These are phyloP conservation scores for Chloroceryle aenea DNA, from an alignment of 2,113 vertebrate species.

Conservation along the genomic window DNA sequence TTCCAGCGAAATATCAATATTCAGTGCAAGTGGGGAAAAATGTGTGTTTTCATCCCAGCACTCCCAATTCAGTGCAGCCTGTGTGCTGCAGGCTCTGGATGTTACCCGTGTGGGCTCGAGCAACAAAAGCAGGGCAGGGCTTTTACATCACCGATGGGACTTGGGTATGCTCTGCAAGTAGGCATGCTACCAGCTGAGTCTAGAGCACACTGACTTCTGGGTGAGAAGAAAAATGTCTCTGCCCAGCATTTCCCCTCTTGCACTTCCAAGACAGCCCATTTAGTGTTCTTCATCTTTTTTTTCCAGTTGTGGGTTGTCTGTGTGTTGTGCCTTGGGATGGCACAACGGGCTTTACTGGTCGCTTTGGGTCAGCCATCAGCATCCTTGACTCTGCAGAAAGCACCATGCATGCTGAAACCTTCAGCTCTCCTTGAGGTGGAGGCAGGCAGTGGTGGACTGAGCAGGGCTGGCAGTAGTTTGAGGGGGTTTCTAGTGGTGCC, in stretches of 20 bases:
- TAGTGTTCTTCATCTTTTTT: rapidly evolving
- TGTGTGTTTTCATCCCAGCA: neutral
- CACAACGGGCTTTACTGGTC: neutral
- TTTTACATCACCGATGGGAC: neutral
- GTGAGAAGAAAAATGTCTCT: neutral
- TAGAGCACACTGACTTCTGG: no score
- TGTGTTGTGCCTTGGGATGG: rapidly evolving
- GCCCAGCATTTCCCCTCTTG: neutral
- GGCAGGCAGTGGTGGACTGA: neutral
- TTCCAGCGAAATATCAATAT: neutral
- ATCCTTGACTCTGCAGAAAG: neutral
- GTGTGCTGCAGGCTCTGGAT: rapidly evolving
- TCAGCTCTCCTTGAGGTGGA: neutral
- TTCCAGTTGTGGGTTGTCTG: neutral
- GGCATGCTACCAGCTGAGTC: rapidly evolving
- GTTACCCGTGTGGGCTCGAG: neutral
- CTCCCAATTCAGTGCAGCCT: neutral
- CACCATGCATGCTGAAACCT: neutral
- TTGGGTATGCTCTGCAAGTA: neutral
- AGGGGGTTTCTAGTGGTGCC: neutral
- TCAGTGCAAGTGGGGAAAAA: neutral
- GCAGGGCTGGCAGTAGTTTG: neutral
- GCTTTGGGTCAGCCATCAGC: neutral
- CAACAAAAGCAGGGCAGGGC: neutral
- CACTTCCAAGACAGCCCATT: neutral